Percentiles rank a stretch among this genome's conserved stretches.
Conservation (phyloP, 2,113 vertebrate genomes). For the Dicrurus megarhynchus region DNA sequence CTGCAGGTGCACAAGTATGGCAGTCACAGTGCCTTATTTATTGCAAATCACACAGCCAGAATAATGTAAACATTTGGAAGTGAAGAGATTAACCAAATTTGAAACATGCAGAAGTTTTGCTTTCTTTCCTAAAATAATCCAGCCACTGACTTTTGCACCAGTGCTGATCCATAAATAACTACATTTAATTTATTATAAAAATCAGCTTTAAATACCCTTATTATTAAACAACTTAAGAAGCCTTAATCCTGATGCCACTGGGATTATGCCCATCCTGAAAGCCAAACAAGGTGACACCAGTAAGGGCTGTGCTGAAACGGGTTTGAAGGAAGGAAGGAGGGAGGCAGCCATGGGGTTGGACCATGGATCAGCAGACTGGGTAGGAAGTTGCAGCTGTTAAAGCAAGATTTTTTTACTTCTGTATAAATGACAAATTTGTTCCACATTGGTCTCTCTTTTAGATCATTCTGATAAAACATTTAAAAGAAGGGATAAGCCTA, state of each 20-base stretch:
- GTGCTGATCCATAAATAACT: background rate
- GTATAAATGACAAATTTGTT: background rate
- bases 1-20: background rate
- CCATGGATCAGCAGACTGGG: too few species aligned
- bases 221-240: background rate
- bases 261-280: background rate
- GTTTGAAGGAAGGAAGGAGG: background rate
- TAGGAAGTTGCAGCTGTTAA: background rate
- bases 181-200: background rate
- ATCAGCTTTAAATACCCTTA: background rate
- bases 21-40: fast-evolving
- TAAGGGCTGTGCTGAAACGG: background rate
- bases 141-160: background rate
- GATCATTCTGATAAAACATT: background rate
- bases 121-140: background rate
- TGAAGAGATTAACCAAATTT: background rate
- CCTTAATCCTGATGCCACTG: background rate
- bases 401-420: background rate
- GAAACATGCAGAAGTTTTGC: background rate
- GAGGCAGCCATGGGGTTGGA: background rate
- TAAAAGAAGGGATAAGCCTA: background rate
- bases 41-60: background rate
- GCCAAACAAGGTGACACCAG: background rate
- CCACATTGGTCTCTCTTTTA: background rate
- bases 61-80: background rate